phyloP scores from a whole-genome alignment of 1,140 invertebrate species.

The Zaprionus nigranus region DNA sequence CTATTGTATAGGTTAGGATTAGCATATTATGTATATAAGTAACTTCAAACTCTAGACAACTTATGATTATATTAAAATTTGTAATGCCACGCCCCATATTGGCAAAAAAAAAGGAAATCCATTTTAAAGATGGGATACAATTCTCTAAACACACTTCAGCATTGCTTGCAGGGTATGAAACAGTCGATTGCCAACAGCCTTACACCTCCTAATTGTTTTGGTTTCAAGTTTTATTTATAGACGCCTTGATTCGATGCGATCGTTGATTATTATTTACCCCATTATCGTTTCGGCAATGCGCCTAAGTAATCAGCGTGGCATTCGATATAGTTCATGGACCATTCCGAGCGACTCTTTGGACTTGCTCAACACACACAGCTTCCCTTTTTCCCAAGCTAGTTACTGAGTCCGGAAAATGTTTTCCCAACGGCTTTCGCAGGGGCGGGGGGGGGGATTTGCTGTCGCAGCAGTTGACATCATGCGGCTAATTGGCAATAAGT shows the following conservation, averaged over 20 bases:
- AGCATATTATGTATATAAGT: background rate
- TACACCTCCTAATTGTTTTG: background rate
- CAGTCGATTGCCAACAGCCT: background rate
- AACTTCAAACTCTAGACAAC: too few relatives aligned
- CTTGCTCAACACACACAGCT: background rate
- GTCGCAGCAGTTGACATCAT: conserved; percentile 46
- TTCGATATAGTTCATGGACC: conserved; percentile 5
- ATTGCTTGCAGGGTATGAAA: background rate
- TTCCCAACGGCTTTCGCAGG: background rate
- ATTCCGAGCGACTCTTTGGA: background rate
- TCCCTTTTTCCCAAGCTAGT: background rate
- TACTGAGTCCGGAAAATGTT: conserved; percentile 2
- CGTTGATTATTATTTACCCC: conserved; percentile 1
- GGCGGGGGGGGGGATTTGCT: background rate
- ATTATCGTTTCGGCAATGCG: background rate
- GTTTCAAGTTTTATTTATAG: background rate
- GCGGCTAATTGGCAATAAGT: conserved; percentile 67
- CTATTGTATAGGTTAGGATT: background rate
- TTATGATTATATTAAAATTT: too few relatives aligned
- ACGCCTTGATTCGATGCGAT: conserved; percentile 7
- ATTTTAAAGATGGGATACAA: too few relatives aligned
- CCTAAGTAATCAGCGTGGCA: conserved; percentile 8
- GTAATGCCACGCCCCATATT: too few relatives aligned
- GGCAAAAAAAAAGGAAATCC: too few relatives aligned
- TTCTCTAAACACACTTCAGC: background rate